phyloP scores from a whole-genome alignment of 2,888 invertebrate species.

The Pheosia gnoma region DNA sequence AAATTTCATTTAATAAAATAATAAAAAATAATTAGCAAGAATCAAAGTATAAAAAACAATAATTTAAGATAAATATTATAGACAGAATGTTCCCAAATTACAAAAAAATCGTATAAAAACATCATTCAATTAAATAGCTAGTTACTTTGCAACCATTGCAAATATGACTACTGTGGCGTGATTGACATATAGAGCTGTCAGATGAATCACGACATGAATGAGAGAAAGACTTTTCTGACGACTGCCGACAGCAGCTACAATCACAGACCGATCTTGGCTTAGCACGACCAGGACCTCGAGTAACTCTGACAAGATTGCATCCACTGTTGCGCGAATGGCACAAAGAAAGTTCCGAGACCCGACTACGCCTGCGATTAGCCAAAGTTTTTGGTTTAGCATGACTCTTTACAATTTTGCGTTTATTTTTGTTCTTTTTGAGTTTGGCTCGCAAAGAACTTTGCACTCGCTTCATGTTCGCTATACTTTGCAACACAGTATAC shows the following conservation, averaged over 20 bases:
- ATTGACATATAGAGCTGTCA: not conserved
- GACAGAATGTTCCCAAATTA: not conserved
- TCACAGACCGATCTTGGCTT: not conserved
- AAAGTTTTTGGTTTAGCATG: not conserved
- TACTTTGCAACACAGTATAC: conserved; percentile 33
- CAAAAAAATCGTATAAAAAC: not conserved
- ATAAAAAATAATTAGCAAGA: too few species aligned
- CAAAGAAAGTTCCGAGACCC: not conserved
- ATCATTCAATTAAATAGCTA: not conserved
- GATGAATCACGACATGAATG: not conserved
- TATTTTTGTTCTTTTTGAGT: conserved; percentile 11
- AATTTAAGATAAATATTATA: not conserved
- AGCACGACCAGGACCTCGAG: not conserved
- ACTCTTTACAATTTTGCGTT: not conserved
- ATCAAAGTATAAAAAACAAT: too few species aligned
- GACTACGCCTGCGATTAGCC: not conserved
- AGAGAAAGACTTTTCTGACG: not conserved
- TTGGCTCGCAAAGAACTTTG: conserved; percentile 6
- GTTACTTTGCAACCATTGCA: not conserved
- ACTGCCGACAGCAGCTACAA: not conserved
- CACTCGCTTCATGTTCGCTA: conserved; percentile 27
- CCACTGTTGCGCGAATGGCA: not conserved
- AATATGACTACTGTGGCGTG: not conserved
- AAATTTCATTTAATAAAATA: too few species aligned
- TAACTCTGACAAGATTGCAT: not conserved